Percentiles rank a stretch among this genome's conserved stretches.
Conservation (phyloP, 1,140 invertebrate species). For the Prorops nasuta region DNA sequence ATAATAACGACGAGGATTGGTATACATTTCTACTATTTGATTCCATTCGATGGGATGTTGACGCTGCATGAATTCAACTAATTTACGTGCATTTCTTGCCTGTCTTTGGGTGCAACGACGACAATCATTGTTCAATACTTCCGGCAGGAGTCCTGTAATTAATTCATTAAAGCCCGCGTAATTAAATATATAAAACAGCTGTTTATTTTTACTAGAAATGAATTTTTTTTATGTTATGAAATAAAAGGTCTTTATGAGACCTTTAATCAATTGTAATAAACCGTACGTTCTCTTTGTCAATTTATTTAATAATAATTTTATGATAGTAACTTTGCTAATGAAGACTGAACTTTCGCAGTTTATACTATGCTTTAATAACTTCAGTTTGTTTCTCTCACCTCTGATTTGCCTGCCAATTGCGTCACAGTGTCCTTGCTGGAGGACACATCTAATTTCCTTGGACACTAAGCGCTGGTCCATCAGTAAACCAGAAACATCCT, state of each 20-base stretch:
- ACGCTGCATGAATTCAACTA: slow-evolving; percentile 26
- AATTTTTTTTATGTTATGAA: no score
- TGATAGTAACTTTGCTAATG: no score
- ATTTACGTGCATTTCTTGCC: slow-evolving; percentile 15
- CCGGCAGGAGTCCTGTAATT: slow-evolving; percentile 56
- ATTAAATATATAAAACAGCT: no score
- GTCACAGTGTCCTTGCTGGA: slow-evolving; percentile 32
- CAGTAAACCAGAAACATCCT: slow-evolving; percentile 16
- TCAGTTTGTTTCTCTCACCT: no score
- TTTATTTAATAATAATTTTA: no score
- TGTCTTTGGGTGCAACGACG: slow-evolving; percentile 27
- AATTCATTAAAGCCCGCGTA: not conserved
- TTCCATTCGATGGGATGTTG: slow-evolving; percentile 31
- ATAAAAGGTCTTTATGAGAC: no score
- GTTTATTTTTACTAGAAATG: no score
- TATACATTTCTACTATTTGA: slow-evolving; percentile 15
- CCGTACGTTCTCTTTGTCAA: no score
- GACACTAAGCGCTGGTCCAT: slow-evolving; percentile 23
- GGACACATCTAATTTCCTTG: slow-evolving; percentile 36
- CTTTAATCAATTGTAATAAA: no score
- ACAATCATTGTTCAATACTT: slow-evolving; percentile 29
- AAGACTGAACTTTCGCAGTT: no score
- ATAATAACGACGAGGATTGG: not conserved
- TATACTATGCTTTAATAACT: no score
- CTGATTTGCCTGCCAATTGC: slow-evolving; percentile 33